Evolutionary conservation across 2,888 invertebrate species (phyloP), one percentile per base, ranked within the genome.

Genomic region (Parelbella ahira): DNA sequence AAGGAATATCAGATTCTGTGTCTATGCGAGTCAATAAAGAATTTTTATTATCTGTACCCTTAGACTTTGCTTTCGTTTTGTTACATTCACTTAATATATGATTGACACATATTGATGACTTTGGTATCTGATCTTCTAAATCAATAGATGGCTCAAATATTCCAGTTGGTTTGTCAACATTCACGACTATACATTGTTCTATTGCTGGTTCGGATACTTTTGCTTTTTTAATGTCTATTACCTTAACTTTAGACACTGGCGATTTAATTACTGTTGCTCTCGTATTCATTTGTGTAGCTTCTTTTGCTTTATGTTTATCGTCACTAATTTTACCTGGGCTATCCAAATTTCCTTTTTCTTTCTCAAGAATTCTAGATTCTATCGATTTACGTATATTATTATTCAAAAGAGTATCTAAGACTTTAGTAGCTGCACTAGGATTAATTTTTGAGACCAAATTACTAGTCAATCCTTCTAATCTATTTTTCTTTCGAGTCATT

Each of bases 101-200:
- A 42, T 54, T 77, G 2, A 90, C 78, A 44, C 86, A 88, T 30
- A 91, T 86, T 27, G 90, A 89, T 2, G 88, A 81, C 42, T 88
- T 84, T 0, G 90, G 91, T 58, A 91, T 91, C 75, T 91, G 91
- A 50, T 91, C 89, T 76, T 92, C 92, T 45, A 92, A 74, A 68
- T 92, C 92, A 15, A 91, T 76, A 1, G 92, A 91, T 0, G 93
- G 90, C 61, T 92, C 91, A 67, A 93, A 93, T 56, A 93, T 90
- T 3, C 93, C 93, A 0, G 92, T 92, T 0, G 92, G 92, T 51
- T 81, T 81, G 53, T 88, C 88, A 2, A 82, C 73, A 59, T 84
- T 83, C 0, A 87, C 78, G 15, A 86, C 75, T 9, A 80, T 54
- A 6, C 65, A 58, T 47, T 65, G 65, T 43, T 75, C 76, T n/a